Evolutionary conservation across 2,888 invertebrate genomes (phyloP).

Genomic region (Pharmacophagus antenor): DNA sequence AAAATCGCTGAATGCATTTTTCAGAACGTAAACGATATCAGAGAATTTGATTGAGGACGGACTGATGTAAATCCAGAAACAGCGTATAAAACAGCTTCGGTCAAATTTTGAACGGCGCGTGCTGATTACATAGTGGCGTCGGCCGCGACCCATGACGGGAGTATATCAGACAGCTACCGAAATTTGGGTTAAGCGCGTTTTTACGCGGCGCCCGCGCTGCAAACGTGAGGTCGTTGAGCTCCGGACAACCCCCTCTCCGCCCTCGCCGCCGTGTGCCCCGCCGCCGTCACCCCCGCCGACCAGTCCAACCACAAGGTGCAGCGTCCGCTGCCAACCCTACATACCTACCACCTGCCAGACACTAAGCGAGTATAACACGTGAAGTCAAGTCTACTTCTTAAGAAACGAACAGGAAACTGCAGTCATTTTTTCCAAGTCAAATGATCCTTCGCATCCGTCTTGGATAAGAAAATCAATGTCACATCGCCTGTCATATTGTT

Average conservation of each 20-base stretch:
- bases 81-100: no score
- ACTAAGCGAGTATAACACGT: slow-evolving; percentile 64
- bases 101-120: slow-evolving; percentile 44
- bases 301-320: slow-evolving; percentile 77
- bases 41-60: neutral
- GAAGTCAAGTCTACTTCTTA: slow-evolving; percentile 39
- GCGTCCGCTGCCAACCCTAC: slow-evolving; percentile 70
- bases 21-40: neutral
- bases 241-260: slow-evolving; percentile 43
- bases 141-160: slow-evolving; percentile 51
- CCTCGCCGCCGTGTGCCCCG: slow-evolving; percentile 37
- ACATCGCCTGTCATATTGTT: no score
- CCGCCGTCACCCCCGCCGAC: slow-evolving; percentile 54
- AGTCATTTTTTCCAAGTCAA: slow-evolving; percentile 18
- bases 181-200: slow-evolving; percentile 76
- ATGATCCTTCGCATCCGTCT: slow-evolving; percentile 8
- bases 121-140: slow-evolving; percentile 55
- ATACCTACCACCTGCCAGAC: slow-evolving; percentile 79
- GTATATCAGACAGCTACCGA: slow-evolving; percentile 72
- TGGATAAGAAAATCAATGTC: slow-evolving; percentile 9
- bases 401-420: slow-evolving; percentile 36
- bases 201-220: slow-evolving; percentile 62
- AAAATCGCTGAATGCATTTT: no score
- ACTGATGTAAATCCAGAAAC: neutral
- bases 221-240: slow-evolving; percentile 71